Conservation (phyloP, 2,113 vertebrate species). For the Corydoras sp. region DNA sequence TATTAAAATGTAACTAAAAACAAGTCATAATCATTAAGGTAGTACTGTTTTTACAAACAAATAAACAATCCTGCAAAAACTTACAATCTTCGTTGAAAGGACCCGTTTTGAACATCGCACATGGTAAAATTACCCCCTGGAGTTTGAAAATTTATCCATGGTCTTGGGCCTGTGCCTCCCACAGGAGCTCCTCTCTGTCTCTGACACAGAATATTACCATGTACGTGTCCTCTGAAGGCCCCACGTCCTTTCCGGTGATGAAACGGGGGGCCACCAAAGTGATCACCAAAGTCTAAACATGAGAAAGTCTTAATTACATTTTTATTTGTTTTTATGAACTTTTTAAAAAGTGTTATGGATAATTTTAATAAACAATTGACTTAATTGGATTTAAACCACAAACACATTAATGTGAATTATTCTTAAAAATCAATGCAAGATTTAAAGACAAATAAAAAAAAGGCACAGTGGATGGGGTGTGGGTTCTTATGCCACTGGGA, state of each 20-base stretch:
- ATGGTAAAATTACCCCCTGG: conserved; percentile 71
- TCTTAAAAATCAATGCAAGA: too few species aligned
- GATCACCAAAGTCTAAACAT: conserved; percentile 74
- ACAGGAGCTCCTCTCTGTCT: conserved; percentile 55
- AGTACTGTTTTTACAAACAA: not conserved
- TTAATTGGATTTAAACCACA: too few species aligned
- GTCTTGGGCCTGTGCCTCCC: conserved; percentile 45
- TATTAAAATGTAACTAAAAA: too few species aligned
- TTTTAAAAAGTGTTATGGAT: too few species aligned
- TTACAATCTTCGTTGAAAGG: conserved; percentile 72
- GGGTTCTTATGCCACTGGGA: not conserved
- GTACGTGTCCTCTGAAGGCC: conserved; percentile 65
- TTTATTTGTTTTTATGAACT: too few species aligned
- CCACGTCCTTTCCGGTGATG: conserved; percentile 71
- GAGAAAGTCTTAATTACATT: too few species aligned
- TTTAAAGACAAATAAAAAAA: too few species aligned
- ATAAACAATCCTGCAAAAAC: conserved; percentile 33
- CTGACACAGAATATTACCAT: conserved; percentile 55
- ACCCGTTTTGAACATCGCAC: conserved; percentile 67
- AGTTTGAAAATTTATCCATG: conserved; percentile 61
- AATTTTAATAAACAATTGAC: too few species aligned
- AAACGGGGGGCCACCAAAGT: conserved; percentile 61
- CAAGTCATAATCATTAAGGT: not conserved
- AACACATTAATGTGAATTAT: too few species aligned
- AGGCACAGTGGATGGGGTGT: not conserved